phyloP scores from a whole-genome alignment of 2,113 vertebrate genomes.

The Mus spicilegus region DNA sequence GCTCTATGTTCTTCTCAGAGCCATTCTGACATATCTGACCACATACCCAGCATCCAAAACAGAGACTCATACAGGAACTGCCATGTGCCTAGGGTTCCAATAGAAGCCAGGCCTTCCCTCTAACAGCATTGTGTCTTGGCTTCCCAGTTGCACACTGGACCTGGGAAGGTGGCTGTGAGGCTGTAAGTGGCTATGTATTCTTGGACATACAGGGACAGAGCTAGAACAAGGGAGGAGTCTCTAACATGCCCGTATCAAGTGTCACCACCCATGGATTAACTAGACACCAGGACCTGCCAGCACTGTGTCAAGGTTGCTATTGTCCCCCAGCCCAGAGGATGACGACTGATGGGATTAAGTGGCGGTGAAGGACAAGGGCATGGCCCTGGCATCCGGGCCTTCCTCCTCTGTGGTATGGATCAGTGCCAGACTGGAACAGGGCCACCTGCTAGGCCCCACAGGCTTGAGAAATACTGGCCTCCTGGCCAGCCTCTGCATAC shows the following conservation, averaged over 20 bases:
- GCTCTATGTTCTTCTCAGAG: not conserved
- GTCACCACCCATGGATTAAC: slow-evolving; percentile 42
- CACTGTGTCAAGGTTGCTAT: slow-evolving; percentile 63
- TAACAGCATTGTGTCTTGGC: not conserved
- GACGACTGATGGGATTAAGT: slow-evolving; percentile 50
- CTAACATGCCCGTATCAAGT: not conserved
- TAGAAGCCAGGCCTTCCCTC: not conserved
- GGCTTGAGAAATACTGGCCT: not conserved
- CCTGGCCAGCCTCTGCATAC: not conserved
- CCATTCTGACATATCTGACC: not conserved
- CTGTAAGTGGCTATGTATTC: not conserved
- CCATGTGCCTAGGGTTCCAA: too few relatives aligned
- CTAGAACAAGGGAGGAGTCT: not conserved
- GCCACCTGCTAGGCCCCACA: not conserved
- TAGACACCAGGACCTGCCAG: slow-evolving; percentile 5
- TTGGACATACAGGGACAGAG: not conserved
- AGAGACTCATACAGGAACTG: not conserved
- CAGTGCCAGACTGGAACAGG: not conserved
- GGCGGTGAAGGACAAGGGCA: not conserved
- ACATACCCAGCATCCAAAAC: not conserved
- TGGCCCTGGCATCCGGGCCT: slow-evolving; percentile 41
- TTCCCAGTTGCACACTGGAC: not conserved
- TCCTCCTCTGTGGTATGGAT: not conserved
- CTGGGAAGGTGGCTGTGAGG: not conserved
- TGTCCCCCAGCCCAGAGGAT: slow-evolving; percentile 8